phyloP scores from a whole-genome alignment of 2,888 invertebrate genomes.

The Colletes collaris region DNA sequence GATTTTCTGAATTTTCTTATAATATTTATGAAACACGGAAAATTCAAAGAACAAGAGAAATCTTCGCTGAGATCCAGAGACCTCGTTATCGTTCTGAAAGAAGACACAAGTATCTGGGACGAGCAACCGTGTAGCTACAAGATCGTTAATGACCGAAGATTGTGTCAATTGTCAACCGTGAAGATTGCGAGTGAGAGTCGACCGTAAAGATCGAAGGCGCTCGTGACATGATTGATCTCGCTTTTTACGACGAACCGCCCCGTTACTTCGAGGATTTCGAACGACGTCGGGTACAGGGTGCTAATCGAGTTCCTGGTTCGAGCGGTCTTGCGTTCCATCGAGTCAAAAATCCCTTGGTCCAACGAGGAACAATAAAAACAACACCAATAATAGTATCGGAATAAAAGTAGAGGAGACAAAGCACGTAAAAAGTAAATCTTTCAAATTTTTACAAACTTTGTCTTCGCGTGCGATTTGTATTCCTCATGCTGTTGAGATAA shows the following conservation, averaged over 20 bases:
- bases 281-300: neutral
- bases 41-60: slow-evolving; percentile 38
- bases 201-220: slow-evolving; percentile 39
- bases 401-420: too few species aligned
- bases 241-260: slow-evolving; percentile 26
- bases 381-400: too few species aligned
- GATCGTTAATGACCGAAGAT: slow-evolving; percentile 62
- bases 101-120: slow-evolving; percentile 34
- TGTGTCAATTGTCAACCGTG: slow-evolving; percentile 49
- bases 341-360: too few species aligned
- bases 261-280: slow-evolving; percentile 10
- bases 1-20: too few species aligned
- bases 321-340: neutral
- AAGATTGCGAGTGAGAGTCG: slow-evolving; percentile 28
- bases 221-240: slow-evolving; percentile 54
- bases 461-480: too few species aligned
- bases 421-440: too few species aligned
- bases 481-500: too few species aligned
- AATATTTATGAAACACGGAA: too few species aligned
- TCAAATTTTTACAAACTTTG: too few species aligned
- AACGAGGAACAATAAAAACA: too few species aligned
- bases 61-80: slow-evolving; percentile 22
- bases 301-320: neutral
- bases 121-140: slow-evolving; percentile 44
- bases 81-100: slow-evolving; percentile 31